Percentiles rank a stretch among this genome's conserved stretches.
phyloP scores from a whole-genome alignment of 1,140 invertebrate genomes.

The Lucilia cuprina region DNA sequence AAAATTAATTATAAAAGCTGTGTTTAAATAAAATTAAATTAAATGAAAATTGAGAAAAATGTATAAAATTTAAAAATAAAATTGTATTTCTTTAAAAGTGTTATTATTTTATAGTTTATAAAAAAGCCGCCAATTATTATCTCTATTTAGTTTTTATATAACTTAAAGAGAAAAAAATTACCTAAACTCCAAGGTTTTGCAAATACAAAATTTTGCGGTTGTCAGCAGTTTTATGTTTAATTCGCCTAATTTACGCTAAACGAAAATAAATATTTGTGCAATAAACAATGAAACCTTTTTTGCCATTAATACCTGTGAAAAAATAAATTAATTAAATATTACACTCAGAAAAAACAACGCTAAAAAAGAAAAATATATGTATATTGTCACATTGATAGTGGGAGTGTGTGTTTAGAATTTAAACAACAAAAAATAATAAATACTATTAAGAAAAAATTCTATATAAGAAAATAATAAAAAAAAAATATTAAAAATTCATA shows the following conservation, averaged over 20 bases:
- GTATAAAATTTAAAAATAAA: background rate
- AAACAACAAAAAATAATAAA: background rate
- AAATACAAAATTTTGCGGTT: background rate
- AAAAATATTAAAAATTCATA: background rate
- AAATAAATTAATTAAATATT: background rate
- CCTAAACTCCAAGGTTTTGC: background rate
- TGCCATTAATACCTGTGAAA: background rate
- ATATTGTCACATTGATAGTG: background rate
- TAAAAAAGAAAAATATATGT: background rate
- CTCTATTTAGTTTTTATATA: background rate
- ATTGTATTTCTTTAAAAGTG: background rate
- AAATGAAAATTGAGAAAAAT: background rate
- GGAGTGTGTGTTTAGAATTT: background rate
- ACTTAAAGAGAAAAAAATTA: background rate
- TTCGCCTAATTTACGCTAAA: slow-evolving; percentile 7
- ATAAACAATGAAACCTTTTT: slow-evolving; percentile 9
- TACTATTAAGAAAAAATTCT: too few species aligned
- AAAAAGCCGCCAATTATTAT: background rate
- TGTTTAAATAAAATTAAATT: background rate
- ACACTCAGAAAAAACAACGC: background rate
- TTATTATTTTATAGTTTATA: background rate
- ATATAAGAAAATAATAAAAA: background rate
- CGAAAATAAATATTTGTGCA: background rate
- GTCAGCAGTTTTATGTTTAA: slow-evolving; percentile 8
- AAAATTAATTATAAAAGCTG: background rate